Evolutionary conservation across 2,113 vertebrate genomes (phyloP), one percentile per base, ranked within the genome.

Genomic region (Otis tarda): DNA sequence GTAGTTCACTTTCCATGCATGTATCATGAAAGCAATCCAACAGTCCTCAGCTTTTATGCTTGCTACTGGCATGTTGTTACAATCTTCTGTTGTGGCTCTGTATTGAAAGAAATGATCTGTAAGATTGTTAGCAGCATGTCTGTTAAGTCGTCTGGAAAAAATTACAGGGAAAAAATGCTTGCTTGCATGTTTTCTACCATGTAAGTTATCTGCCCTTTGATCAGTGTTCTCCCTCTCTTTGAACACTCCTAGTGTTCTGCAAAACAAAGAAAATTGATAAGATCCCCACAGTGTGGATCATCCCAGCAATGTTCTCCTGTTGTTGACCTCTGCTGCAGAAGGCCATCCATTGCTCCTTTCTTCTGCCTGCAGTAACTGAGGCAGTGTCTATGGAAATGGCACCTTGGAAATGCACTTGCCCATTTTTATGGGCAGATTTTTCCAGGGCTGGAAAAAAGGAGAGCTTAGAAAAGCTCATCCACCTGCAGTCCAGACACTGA

Each of bases 151-250:
- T 24, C 52, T 61, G 84, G 57, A 87, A 81, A 95, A 95, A 94
- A 80, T 88, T 39, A 83, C 14, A 33, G 68, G 76, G 71, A 68
- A 25, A 87, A 47, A 79, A 88, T 67, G 43, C 63, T 75, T 77
- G 74, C 65, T 78, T 77, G 70, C 65, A 70, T 83, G 49, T 93
- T 90, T 86, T 65, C 67, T 83, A 12, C 74, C 64, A 43, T 0
- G 0, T 87, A 77, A 83, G 56, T 90, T 81, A 68, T 33, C 57
- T 84, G 7, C 45, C 49, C 69, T 94, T 96, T 97, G 93, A 94
- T 95, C 94, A 89, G 83, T 96, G 95, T 59, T 93, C 93, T 91
- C 63, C 61, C 59, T 89, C 24, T 89, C 78, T 83, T 49, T 90
- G 82, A 92, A 56, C 47, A 41, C 64, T 69, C 10, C 27, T 9